phyloP scores from a whole-genome alignment of 2,888 invertebrate species.

The Pristionchus maxplancki region DNA sequence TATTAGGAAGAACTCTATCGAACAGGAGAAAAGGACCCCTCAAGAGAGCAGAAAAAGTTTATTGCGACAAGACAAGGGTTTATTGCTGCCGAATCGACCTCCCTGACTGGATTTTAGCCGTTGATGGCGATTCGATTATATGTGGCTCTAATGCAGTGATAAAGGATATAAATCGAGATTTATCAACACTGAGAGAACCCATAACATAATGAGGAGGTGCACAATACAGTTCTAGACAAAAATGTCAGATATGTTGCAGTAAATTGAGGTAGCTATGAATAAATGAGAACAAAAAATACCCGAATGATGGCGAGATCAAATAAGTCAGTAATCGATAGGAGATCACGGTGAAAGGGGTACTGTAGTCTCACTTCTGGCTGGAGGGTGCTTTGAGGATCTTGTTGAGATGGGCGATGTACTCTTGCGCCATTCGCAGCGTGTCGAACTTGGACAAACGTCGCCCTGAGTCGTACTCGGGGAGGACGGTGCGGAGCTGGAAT shows the following conservation, averaged over 20 bases:
- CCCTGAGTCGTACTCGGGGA: conserved; percentile 76
- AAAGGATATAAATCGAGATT: background rate
- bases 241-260: background rate
- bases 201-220: background rate
- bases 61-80: background rate
- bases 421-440: conserved; percentile 77
- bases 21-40: background rate
- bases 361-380: background rate
- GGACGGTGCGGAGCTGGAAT: conserved; percentile 72
- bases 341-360: background rate
- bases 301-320: conserved; percentile 51
- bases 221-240: conserved; percentile 50
- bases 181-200: background rate
- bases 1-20: background rate
- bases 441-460: conserved; percentile 77
- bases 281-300: conserved; percentile 40
- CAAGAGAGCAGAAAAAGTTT: background rate
- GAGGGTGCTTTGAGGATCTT: conserved; percentile 54
- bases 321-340: conserved; percentile 53
- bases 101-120: background rate
- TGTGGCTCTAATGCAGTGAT: background rate
- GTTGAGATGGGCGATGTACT: conserved; percentile 71
- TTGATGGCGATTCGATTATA: background rate
- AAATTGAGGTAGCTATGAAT: background rate
- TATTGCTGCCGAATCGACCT: background rate